phyloP scores from a whole-genome alignment of 2,113 vertebrate genomes.

The Rhineura floridana region DNA sequence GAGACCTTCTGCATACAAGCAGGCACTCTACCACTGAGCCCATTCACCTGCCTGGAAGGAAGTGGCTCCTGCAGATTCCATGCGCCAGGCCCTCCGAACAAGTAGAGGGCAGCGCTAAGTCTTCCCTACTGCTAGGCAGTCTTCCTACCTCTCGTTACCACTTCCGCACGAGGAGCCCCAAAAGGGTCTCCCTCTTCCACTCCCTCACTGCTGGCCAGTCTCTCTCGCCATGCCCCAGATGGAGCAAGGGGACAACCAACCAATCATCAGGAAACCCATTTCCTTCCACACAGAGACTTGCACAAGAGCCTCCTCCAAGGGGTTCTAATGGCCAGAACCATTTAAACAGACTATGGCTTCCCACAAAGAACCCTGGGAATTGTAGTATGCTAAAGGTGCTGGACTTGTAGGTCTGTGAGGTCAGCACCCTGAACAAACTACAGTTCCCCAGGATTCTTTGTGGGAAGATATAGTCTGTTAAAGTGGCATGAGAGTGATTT shows the following conservation, averaged over 20 bases:
- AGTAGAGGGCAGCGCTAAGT: not conserved
- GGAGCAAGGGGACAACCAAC: not conserved
- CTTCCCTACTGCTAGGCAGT: not conserved
- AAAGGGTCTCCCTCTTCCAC: not conserved
- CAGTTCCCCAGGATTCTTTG: too few relatives aligned
- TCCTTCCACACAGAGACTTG: not conserved
- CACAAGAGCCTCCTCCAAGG: too few relatives aligned
- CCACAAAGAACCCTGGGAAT: too few relatives aligned
- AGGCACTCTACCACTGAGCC: not conserved
- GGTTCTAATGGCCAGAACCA: not conserved
- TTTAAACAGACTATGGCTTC: too few relatives aligned
- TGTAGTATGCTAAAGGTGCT: too few relatives aligned
- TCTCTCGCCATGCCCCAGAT: not conserved
- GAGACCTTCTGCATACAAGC: too few relatives aligned
- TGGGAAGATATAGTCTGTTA: too few relatives aligned
- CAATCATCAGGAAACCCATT: not conserved
- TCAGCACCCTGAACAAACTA: too few relatives aligned
- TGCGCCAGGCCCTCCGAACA: not conserved
- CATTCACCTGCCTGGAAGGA: not conserved
- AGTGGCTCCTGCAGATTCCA: not conserved
- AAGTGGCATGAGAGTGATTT: too few relatives aligned
- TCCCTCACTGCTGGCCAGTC: not conserved
- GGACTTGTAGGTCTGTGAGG: too few relatives aligned
- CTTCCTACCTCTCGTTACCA: too few relatives aligned
- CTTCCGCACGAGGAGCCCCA: not conserved